These are phyloP conservation scores for Salvelinus alpinus DNA, from an alignment of 2,113 vertebrate genomes.

Conservation along the genomic window DNA sequence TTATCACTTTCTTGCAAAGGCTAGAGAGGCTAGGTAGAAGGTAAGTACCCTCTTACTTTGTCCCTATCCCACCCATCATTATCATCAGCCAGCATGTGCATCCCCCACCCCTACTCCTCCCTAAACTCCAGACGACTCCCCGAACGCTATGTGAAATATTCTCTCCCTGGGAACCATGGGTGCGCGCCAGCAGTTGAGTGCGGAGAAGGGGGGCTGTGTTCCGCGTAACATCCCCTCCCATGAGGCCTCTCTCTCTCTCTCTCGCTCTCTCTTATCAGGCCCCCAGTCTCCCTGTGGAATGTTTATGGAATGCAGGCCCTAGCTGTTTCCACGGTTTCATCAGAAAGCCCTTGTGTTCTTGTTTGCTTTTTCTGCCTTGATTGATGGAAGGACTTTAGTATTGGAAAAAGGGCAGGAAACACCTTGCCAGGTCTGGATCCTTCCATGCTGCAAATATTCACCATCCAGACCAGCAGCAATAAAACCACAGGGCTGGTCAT, in stretches of 20 bases:
- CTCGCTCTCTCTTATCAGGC: slow-evolving; percentile 60
- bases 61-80: neutral
- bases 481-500: no score
- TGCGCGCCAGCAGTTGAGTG: slow-evolving; percentile 30
- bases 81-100: neutral
- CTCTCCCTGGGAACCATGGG: slow-evolving; percentile 17
- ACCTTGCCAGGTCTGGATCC: neutral
- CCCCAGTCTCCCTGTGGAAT: slow-evolving; percentile 60
- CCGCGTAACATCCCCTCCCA: neutral
- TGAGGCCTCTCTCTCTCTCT: slow-evolving; percentile 26
- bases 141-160: slow-evolving; percentile 62
- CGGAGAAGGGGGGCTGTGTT: no score
- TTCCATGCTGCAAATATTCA: no score
- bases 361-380: slow-evolving; percentile 66
- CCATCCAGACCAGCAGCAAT: no score
- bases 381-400: slow-evolving; percentile 34
- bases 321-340: slow-evolving; percentile 53
- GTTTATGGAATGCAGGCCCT: slow-evolving; percentile 66
- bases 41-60: no score
- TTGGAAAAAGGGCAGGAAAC: slow-evolving; percentile 61
- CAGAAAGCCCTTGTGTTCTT: slow-evolving; percentile 57
- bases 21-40: no score
- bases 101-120: slow-evolving; percentile 8
- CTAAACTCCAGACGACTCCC: slow-evolving; percentile 1
- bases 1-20: no score